phyloP scores from a whole-genome alignment of 2,888 invertebrate species.

The Pseudococcus viburni region DNA sequence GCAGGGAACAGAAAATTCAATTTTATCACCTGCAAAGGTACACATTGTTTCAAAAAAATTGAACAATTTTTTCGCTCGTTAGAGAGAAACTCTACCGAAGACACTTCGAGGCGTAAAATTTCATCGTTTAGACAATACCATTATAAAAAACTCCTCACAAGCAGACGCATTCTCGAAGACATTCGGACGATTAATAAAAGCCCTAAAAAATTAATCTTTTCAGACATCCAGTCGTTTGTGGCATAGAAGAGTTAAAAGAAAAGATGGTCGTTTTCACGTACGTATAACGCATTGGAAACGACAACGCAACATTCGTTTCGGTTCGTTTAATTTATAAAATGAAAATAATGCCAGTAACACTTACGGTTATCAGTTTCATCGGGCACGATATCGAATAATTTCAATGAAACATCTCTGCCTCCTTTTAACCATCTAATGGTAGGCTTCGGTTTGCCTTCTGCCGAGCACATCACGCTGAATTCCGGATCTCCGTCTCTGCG shows the following conservation, averaged over 20 bases:
- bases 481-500: slow-evolving; percentile 82
- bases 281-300: neutral
- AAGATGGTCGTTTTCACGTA: slow-evolving; percentile 46
- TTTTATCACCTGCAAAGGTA: neutral
- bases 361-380: slow-evolving; percentile 79
- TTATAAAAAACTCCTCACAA: no score
- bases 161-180: neutral
- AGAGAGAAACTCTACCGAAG: neutral
- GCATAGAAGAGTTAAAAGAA: neutral
- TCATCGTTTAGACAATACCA: neutral
- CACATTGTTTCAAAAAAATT: neutral
- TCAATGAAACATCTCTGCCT: slow-evolving; percentile 83
- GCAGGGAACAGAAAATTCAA: neutral
- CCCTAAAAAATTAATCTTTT: slow-evolving; percentile 44
- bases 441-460: slow-evolving; percentile 90
- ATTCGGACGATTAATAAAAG: slow-evolving; percentile 17
- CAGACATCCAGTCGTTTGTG: slow-evolving; percentile 7
- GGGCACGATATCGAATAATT: slow-evolving; percentile 86
- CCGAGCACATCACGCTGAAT: slow-evolving; percentile 86
- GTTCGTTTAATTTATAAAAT: slow-evolving; percentile 57
- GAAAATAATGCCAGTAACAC: slow-evolving; percentile 49
- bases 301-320: slow-evolving; percentile 37
- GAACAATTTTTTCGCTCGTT: neutral
- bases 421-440: slow-evolving; percentile 89
- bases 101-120: neutral